These are phyloP conservation scores for Zaprionus capensis DNA, from an alignment of 1,140 invertebrate genomes.

Conservation along the genomic window DNA sequence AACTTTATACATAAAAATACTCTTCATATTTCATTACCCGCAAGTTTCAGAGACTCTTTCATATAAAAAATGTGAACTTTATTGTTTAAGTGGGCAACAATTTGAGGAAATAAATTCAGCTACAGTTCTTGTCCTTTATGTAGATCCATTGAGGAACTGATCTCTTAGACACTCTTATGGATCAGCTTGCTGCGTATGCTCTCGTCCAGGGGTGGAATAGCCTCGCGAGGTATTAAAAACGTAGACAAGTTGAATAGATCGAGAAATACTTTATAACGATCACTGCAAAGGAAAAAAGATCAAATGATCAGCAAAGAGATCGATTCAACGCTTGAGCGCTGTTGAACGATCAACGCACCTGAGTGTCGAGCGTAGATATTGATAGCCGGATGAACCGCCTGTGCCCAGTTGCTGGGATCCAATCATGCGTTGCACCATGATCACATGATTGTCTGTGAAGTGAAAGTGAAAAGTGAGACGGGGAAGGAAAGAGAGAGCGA, in stretches of 20 bases:
- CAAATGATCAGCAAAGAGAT: constrained; percentile 4
- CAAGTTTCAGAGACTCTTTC: background rate
- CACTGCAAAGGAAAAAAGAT: constrained; percentile 87
- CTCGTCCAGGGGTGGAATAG: constrained; percentile 94
- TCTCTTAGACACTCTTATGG: constrained; percentile 53
- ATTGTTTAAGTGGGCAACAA: background rate
- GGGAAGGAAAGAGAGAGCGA: background rate
- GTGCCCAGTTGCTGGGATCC: constrained; percentile 98
- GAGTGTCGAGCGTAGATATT: constrained; percentile 98
- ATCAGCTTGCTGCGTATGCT: constrained; percentile 85
- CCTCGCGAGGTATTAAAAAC: constrained; percentile 95
- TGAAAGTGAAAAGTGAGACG: constrained; percentile 33
- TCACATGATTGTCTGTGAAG: constrained; percentile 96
- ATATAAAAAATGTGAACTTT: background rate
- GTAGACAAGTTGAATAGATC: constrained; percentile 99
- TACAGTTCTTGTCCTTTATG: background rate
- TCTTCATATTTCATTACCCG: background rate
- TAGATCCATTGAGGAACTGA: background rate
- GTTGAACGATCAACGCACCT: constrained; percentile 87
- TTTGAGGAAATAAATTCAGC: background rate
- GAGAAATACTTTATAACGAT: constrained; percentile 99
- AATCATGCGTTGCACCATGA: constrained; percentile 99
- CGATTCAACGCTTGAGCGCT: background rate
- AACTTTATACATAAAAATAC: background rate
- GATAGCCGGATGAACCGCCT: constrained; percentile 98